Evolutionary conservation across 2,888 invertebrate genomes (phyloP), one percentile per base, ranked within the genome.

Genomic region (Hyposoter dolosus): DNA sequence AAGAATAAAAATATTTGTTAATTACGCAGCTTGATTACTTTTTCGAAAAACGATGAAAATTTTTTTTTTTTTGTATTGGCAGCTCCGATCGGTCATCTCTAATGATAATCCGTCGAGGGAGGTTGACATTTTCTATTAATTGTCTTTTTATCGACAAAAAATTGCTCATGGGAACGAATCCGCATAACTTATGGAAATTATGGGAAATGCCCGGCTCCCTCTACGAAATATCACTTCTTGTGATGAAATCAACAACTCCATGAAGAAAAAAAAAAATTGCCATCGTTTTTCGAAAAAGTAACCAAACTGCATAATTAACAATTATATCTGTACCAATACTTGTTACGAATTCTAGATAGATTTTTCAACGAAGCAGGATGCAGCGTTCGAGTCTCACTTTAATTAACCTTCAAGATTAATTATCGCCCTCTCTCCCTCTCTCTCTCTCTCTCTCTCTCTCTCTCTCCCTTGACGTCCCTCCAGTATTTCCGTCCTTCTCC

Each of bases 321-420:
- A 10, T 10, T 28, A 35, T 60, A 6, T 35, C 66, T 72, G 9
- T 23, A 32, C 23, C 5, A 71, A 78, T 15, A 23, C 15, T 63
- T n/a, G 23, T 10, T 35, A 35, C 35, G 6, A 35, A 35, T 35
- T 35, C 6, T 5, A 6, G 3, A 4, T 35, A 0, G 10, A 17
- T 56, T 56, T 56, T 3, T n/a, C 10, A 35, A n/a, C 3, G 40
- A 19, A 19, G 32, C 17, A n/a, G 7, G 35, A 10, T 7, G 23
- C 43, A 4, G 23, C 43, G 43, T 40, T 12, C 43, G 60, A 15
- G 19, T 65, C 56, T 47, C 53, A 56, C 56, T 53, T 53, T 72
- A 77, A 71, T 81, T 72, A 77, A 28, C 65, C 45, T 23, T 15
- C 0, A 56, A n/a, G 77, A 66, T 65, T 81, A 76, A 81, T 80